Base-by-base conservation (phyloP, 1,140 invertebrate species). In the Caenorhabditis briggsae region DNA sequence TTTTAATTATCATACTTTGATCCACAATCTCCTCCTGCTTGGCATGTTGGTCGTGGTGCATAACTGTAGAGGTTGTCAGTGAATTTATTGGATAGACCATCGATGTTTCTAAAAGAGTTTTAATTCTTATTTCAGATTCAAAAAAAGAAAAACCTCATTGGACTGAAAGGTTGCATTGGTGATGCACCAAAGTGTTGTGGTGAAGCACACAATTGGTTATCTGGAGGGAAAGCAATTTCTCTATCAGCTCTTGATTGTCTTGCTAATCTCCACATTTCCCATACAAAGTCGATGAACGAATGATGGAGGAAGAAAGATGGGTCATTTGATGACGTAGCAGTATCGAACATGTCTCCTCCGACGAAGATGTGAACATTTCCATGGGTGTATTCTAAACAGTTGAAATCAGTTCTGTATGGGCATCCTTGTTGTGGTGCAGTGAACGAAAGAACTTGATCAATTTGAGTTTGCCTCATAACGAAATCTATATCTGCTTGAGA, bases 21-120 rank as follows among this genome's bases (percentile, higher is more conserved):
- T 18, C 90, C 91, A 90, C 90, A 91, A 82, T 88, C 20, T 53
- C 82, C 82, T 61, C 65, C 20, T 23, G 46, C 46, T 41, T 50
- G 14, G 88, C 91, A 91, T n/a, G 87, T 83, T 20, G 91, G 91
- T 55, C 91, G 48, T 70, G 91, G 90, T 18, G 89, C 90, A 74
- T 92, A 91, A 61, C 89, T 89, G 65, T 89, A 91, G 20, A 91
- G 20, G 50, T 92, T 90, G 64, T 91, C 91, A 11, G 91, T 91
- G 84, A 91, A 91, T 61, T 90, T 89, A 50, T 91, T 91, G 25
- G 64, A 90, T 56, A 91, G 82, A 14, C 90, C 91, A 84, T 91
- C 91, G n/a, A 90, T 89, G 70, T 89, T 89, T 59, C 74, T 88
- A 41, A 59, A 88, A 65, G 2, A 53, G 11, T 2, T 14, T n/a